phyloP scores from a whole-genome alignment of 2,888 invertebrate genomes.

The Catocala nupta region DNA sequence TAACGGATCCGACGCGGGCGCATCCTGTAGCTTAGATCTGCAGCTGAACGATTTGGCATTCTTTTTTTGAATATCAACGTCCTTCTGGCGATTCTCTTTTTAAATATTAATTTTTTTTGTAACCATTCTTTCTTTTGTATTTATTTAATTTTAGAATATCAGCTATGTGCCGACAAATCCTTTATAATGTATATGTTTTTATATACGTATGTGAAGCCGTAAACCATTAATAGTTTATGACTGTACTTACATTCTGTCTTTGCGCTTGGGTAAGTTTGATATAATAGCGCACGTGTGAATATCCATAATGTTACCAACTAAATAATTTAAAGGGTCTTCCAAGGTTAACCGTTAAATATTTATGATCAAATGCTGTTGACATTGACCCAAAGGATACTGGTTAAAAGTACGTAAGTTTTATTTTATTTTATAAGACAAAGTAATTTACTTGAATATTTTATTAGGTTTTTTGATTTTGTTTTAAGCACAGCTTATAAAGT shows the following conservation, averaged over 20 bases:
- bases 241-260: neutral
- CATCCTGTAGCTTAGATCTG: constrained; percentile 40
- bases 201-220: no score
- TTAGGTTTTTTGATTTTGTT: no score
- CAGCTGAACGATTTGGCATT: constrained; percentile 34
- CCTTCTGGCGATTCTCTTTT: constrained; percentile 3
- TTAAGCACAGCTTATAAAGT: no score
- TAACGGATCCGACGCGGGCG: constrained; percentile 32
- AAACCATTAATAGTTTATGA: no score
- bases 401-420: no score
- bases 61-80: neutral
- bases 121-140: no score
- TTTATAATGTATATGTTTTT: no score
- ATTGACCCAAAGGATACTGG: constrained; percentile 4
- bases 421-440: no score
- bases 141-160: no score
- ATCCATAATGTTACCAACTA: constrained; percentile 18
- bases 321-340: constrained; percentile 39
- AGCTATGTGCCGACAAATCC: no score
- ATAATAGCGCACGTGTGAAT: constrained; percentile 33
- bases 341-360: constrained; percentile 43
- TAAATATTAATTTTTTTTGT: constrained; percentile 2
- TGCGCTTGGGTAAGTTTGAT: neutral
- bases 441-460: no score
- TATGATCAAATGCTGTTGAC: constrained; percentile 19